Conservation (phyloP, 2,888 invertebrate species). For the Hypomecis punctinalis region DNA sequence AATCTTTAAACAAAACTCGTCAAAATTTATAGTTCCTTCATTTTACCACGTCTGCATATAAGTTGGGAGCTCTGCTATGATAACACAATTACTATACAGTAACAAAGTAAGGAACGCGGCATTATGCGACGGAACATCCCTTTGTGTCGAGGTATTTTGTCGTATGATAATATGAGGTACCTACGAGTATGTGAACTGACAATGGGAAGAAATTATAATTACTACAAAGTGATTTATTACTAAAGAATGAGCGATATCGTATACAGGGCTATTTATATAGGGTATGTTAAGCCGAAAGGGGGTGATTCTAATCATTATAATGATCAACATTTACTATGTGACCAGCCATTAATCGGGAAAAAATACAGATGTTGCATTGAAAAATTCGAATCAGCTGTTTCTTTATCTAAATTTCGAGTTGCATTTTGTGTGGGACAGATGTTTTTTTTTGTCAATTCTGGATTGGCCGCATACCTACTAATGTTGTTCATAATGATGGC, state of each 20-base stretch:
- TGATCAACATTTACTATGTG: too few species aligned
- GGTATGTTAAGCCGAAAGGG: too few species aligned
- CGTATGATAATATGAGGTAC: constrained; percentile 9
- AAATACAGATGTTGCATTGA: too few species aligned
- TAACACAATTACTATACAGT: constrained; percentile 27
- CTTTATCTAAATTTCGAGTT: too few species aligned
- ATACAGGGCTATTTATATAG: background rate
- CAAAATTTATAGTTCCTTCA: background rate
- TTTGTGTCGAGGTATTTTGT: constrained; percentile 34
- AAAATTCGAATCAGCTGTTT: too few species aligned
- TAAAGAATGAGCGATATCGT: background rate
- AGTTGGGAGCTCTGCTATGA: constrained; percentile 1
- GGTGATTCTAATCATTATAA: too few species aligned
- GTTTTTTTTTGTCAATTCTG: too few species aligned
- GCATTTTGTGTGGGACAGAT: too few species aligned
- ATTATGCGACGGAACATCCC: constrained; percentile 17
- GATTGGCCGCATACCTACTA: too few species aligned
- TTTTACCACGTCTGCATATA: background rate
- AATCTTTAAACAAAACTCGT: background rate
- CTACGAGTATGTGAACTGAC: background rate
- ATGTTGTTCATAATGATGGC: too few species aligned
- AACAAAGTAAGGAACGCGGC: constrained; percentile 16
- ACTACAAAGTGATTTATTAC: background rate
- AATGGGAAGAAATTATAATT: constrained; percentile 13
- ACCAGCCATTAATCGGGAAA: too few species aligned